Base-by-base conservation (phyloP, 2,888 invertebrate species). In the Osmoderma eremita region DNA sequence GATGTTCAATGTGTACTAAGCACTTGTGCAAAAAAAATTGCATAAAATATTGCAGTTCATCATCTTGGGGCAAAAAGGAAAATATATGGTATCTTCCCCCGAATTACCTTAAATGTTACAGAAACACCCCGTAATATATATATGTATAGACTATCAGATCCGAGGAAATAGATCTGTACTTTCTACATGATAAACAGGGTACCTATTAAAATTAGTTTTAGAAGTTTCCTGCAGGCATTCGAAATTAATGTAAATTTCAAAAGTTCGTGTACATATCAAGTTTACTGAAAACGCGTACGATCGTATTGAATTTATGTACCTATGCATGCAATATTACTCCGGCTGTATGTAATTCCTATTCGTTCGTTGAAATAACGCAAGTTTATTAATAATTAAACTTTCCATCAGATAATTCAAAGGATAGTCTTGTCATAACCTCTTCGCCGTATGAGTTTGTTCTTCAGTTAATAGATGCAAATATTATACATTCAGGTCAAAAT, bases 341-440 rank as follows among this genome's bases (percentile, higher is more conserved):
- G 30, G 30, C 30, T 8, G 30, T n/a, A n/a, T n/a, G 6, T 51
- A 30, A 13, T 51, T 30, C 15, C 1, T 24, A 51, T 51, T 30
- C 30, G 30, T 10, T 30, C 30, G 24, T 51, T 30, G 10, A 24
- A 51, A 20, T 18, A 30, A 13, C 24, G 24, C n/a, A 10, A 51
- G 50, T 13, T 51, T 51, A 13, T 51, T 49, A 49, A 49, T 49
- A 49, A 49, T 49, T 49, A 49, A 45, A 49, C 22, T 49, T 49
- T 49, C 49, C 20, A 49, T 49, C 49, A 22, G 49, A 49, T 49
- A 49, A 49, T 30, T 30, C 30, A 30, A 22, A 22, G 18, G 4
- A 49, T 42, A 42, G 13, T 13, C 42, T 41, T 41, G 41, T 41
- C 12, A 17, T 17, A 42, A 30, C 17, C 13, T 20, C 48, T 20